Base-by-base conservation (phyloP, 2,888 invertebrate species). In the Macrophya alboannulata region DNA sequence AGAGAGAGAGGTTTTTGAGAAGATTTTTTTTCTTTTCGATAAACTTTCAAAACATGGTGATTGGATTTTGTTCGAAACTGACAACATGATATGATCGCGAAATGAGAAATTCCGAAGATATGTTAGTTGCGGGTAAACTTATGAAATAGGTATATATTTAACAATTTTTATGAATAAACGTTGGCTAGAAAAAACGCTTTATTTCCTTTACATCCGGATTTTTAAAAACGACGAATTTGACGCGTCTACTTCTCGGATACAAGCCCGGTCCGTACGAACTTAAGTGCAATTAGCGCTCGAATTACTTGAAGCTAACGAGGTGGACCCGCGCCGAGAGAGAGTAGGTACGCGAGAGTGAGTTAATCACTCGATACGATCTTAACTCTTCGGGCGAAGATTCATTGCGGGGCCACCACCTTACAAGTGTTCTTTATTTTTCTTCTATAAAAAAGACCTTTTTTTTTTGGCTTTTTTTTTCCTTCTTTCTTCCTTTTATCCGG, bases 301-400 rank as follows among this genome's bases (percentile, higher is more conserved):
- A 92, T 92, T 92, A 92, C 92, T 92, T 92, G 91, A 91, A 90
- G 90, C 91, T 92, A 92, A 92, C 92, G 92, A 92, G 92, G 90
- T 90, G 90, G 90, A 88, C 87, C 89, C 86, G 86, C 86, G 76
- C 84, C 84, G 87, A 91, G 90, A 90, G 90, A 71, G 83, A 83
- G 71, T 90, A 89, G 90, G 91, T 90, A 68, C 83, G 83, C 83
- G 71, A 83, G 83, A 83, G 71, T 68, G 71, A 83, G 90, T 92
- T 92, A 92, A 92, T 92, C 92, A 90, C 89, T 90, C 90, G 92
- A 92, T 92, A 91, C 90, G 90, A 92, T 92, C 92, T 91, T 45
- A 68, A 71, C 83, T 83, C 83, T 51, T 83, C 88, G 43, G 68
- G 68, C 48, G 65, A 76, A 85, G 85, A 85, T 85, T 85, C 85